Evolutionary conservation across 1,140 invertebrate genomes (phyloP).

Genomic region (Leptonema lineaticorne): DNA sequence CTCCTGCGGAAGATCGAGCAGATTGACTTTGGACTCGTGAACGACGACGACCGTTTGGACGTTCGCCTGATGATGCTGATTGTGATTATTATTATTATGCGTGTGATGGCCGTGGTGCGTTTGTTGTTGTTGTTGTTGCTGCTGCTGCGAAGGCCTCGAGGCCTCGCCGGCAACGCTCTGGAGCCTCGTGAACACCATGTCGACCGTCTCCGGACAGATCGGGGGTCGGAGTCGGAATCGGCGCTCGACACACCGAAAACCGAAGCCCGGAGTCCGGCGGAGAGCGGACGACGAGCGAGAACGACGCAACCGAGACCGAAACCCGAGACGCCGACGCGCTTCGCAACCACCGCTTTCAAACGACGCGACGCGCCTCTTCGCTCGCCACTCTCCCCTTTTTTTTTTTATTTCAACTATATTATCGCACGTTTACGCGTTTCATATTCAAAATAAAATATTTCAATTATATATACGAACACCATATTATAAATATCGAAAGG

Average conservation of each 20-base stretch:
- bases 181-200: slow-evolving; percentile 3
- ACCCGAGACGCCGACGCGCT: background rate
- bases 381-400: background rate
- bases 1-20: slow-evolving; percentile 77
- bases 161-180: slow-evolving; percentile 4
- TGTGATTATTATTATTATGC: no score
- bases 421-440: no score
- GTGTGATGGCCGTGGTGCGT: slow-evolving; percentile 42
- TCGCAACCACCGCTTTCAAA: background rate
- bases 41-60: slow-evolving; percentile 40
- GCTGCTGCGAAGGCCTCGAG: background rate
- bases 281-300: background rate
- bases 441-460: no score
- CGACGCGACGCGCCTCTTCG: background rate
- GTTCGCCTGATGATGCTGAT: slow-evolving; percentile 47
- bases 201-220: no score
- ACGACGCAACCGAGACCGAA: background rate
- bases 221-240: no score
- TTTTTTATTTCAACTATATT: no score
- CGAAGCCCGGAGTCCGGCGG: background rate
- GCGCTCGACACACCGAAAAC: no score
- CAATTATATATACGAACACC: no score
- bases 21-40: slow-evolving; percentile 43
- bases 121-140: slow-evolving; percentile 29
- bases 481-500: no score